Evolutionary conservation across 2,113 vertebrate species (phyloP).

Genomic region (Hemicordylus capensis): DNA sequence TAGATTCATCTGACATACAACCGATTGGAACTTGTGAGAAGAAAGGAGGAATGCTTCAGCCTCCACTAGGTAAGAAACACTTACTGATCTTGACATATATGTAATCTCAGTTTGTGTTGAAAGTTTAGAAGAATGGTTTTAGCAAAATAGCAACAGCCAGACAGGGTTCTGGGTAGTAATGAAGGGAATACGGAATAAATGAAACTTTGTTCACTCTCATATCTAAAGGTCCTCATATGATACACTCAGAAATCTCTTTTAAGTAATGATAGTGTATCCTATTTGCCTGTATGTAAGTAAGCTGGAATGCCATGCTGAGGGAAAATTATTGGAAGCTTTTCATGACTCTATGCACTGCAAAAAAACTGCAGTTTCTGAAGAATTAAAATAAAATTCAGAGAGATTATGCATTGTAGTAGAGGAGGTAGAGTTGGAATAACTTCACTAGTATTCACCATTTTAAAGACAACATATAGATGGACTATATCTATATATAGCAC

Average conservation of each 20-base stretch:
- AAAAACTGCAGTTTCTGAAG: no score
- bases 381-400: no score
- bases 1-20: constrained; percentile 95
- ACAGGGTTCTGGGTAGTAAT: neutral
- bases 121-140: neutral
- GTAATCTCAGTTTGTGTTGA: neutral
- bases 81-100: neutral
- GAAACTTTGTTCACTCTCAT: neutral
- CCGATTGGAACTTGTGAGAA: constrained; percentile 95
- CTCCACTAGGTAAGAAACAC: constrained; percentile 86
- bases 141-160: neutral
- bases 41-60: constrained; percentile 94
- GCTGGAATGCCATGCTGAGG: neutral
- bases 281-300: neutral
- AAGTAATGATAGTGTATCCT: neutral
- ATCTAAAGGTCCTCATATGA: neutral
- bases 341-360: no score
- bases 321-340: neutral
- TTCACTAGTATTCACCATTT: no score
- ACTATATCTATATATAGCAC: no score
- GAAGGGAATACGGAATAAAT: neutral
- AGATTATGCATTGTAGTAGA: no score
- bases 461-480: no score
- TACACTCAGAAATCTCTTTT: neutral
- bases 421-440: no score